Evolutionary conservation across 2,888 invertebrate genomes (phyloP).

Genomic region (Prenolepis imparis): DNA sequence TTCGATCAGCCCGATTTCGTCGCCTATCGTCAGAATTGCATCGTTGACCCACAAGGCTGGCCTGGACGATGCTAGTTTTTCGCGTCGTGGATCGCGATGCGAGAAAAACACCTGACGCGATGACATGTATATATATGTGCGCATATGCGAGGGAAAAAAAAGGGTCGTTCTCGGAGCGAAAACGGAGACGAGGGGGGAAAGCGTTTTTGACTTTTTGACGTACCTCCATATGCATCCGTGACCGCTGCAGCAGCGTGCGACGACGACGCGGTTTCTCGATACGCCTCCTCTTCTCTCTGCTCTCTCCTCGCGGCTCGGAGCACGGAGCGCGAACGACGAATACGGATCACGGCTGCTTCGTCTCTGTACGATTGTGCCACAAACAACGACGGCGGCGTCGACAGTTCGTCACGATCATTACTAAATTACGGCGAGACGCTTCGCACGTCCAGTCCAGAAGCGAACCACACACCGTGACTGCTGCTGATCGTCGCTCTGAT

Average conservation of each 20-base stretch:
- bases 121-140: too few species aligned
- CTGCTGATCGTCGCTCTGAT: slow-evolving; percentile 77
- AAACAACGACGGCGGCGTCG: slow-evolving; percentile 76
- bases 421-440: slow-evolving; percentile 78
- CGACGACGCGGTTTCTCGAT: slow-evolving; percentile 75
- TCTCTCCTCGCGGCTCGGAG: slow-evolving; percentile 24
- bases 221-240: slow-evolving; percentile 86
- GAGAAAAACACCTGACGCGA: not conserved
- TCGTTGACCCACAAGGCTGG: not conserved
- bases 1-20: not conserved
- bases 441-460: slow-evolving; percentile 79
- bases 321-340: slow-evolving; percentile 55
- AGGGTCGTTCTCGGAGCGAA: slow-evolving; percentile 45
- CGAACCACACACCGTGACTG: slow-evolving; percentile 80
- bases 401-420: slow-evolving; percentile 84
- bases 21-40: not conserved
- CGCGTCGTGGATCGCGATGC: too few species aligned
- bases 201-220: too few species aligned
- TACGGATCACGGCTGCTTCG: slow-evolving; percentile 82
- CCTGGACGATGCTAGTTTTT: not conserved
- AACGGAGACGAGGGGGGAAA: slow-evolving; percentile 77
- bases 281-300: slow-evolving; percentile 68
- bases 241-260: slow-evolving; percentile 78
- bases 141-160: not conserved
- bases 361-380: slow-evolving; percentile 81